Percentiles rank a stretch among this genome's conserved stretches.
Conservation (phyloP, 2,797 vertebrate genomes). For the Lagorchestes hirsutus region DNA sequence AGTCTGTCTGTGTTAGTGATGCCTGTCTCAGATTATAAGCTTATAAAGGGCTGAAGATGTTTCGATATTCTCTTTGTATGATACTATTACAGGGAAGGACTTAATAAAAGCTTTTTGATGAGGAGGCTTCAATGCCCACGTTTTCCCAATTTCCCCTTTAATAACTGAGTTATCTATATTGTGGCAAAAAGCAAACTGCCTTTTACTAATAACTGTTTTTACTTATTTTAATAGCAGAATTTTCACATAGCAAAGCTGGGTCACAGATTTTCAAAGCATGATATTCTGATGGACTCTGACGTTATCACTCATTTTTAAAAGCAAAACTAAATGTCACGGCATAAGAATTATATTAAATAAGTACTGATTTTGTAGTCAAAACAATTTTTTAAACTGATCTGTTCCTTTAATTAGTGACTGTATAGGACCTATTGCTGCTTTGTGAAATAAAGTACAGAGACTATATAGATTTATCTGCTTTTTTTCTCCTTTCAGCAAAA, state of each 20-base stretch:
- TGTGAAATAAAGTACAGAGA: constrained; percentile 56
- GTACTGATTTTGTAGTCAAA: neutral
- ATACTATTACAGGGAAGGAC: neutral
- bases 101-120: neutral
- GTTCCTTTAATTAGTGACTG: constrained; percentile 35
- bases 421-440: constrained; percentile 23
- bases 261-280: constrained; percentile 6
- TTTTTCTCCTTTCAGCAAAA: constrained; percentile 13
- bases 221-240: neutral
- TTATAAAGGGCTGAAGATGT: neutral
- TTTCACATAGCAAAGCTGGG: constrained; percentile 4
- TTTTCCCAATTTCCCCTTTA: neutral
- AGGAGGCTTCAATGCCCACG: neutral
- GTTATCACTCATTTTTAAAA: constrained; percentile 50
- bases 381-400: constrained; percentile 32
- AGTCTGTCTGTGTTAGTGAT: neutral
- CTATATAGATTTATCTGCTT: constrained; percentile 3
- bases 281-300: constrained; percentile 26
- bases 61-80: neutral
- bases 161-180: neutral
- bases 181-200: neutral
- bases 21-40: neutral
- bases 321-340: constrained; percentile 24
- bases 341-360: neutral
- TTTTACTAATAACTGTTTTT: neutral